These are phyloP conservation scores for Hydra vulgaris DNA, from an alignment of 30 jellyfish, hydroid and myxozoan genomes.

Conservation along the genomic window DNA sequence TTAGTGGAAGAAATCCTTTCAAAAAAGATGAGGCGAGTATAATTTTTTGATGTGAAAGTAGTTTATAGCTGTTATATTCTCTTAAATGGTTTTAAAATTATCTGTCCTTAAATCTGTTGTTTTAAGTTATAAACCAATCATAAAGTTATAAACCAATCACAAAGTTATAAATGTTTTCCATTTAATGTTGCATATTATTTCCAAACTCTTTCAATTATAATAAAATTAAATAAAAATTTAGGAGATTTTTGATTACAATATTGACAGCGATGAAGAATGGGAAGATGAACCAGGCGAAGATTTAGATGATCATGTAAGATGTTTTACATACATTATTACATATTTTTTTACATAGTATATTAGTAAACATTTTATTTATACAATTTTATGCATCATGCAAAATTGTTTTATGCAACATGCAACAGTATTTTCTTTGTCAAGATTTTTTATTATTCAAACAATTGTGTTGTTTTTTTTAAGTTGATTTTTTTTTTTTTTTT, in stretches of 20 bases:
- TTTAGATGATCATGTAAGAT: conserved; percentile 42
- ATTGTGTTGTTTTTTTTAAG: too few species aligned
- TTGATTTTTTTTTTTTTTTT: too few species aligned
- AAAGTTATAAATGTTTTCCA: too few species aligned
- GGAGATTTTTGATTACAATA: conserved; percentile 74
- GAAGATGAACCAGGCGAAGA: conserved; percentile 99
- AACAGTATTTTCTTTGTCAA: too few species aligned
- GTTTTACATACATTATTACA: neutral
- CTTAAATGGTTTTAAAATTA: neutral
- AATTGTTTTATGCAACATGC: too few species aligned
- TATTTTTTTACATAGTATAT: neutral
- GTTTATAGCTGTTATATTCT: neutral
- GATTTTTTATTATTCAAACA: too few species aligned
- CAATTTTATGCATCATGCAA: too few species aligned
- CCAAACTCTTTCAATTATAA: too few species aligned
- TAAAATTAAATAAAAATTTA: conserved; percentile 2
- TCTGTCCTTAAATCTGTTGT: neutral
- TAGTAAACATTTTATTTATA: too few species aligned
- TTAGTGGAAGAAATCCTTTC: conserved; percentile 71
- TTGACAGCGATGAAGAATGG: conserved; percentile 99
- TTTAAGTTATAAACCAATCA: neutral
- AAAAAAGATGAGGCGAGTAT: conserved; percentile 61
- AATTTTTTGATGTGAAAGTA: neutral
- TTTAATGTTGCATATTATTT: too few species aligned
- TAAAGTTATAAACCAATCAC: neutral